Base-by-base conservation (phyloP, 2,888 invertebrate genomes). In the Limnephilus rhombicus region DNA sequence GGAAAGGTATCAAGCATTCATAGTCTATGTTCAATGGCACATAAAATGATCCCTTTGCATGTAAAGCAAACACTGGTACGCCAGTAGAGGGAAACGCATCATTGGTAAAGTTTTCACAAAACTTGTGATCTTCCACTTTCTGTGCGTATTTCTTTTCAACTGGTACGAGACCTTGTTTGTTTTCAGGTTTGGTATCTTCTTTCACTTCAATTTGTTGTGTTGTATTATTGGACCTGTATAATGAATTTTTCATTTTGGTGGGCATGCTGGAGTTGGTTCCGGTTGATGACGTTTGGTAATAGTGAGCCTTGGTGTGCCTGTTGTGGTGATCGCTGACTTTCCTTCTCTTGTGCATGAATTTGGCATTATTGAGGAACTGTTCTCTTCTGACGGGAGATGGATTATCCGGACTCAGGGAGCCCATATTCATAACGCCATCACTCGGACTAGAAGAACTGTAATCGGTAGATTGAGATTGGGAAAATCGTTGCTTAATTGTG, bases 61-160 rank as follows among this genome's bases (percentile, higher is more conserved):
- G 98, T 80, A 99, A 96, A 4, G 98, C 99, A 95, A 99, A 99
- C 81, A 99, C 98, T 0, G 99, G 99, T 89, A 99, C 97, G 89
- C 97, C 96, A 94, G 97, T 88, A 91, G 91, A 91, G 83, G 93
- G 45, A 34, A 92, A 82, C 49, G 90, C 49, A 83, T 90, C 91
- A 11, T 87, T 88, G 45, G 91, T 53, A 90, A 91, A 93, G 34
- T 91, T 92, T 80, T 94, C 94, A 81, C 80, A 34, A 49, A 86
- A 53, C 45, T 41, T 53, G 24, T 68, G 24, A 24, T n/a, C 68
- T 68, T 53, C 53, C 3, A 53, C 53, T 53, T 53, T 53, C 53
- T 53, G 53, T 68, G 68, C n/a, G 89, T 18, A 45, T 81, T 91
- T 81, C 24, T 91, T 80, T 45, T 89, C 92, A 92, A 85, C 37